Base-by-base conservation (phyloP, 2,113 vertebrate genomes). In the Notothenia coriiceps region DNA sequence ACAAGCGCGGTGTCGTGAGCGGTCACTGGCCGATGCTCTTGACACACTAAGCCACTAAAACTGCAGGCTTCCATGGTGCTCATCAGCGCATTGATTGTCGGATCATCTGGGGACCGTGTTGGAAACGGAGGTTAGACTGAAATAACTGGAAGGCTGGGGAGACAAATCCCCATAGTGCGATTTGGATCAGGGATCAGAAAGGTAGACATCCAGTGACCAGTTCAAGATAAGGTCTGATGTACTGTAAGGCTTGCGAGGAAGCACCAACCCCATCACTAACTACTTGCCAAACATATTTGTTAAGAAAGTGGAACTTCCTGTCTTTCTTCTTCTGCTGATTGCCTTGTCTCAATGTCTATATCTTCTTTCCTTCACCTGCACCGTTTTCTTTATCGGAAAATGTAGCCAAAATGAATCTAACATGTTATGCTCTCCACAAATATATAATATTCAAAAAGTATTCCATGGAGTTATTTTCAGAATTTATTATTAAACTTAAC, bases 1-100 rank as follows among this genome's bases (percentile, higher is more conserved):
- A 70, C 77, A 81, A 83, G 82, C 61, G 25, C 10, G 71, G 49
- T 33, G 78, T 70, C 68, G 33, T 50, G 49, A 25, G 4, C 1
- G 5, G 60, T 71, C 68, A 73, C 76, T 60, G 83, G 56, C 81
- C 50, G 2, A 46, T 63, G 54, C 60, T 80, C 60, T 70, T 35
- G 25, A 22, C 17, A 70, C 59, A 11, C 15, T 78, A 59, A 83
- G 69, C 75, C 68, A 46, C 29, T 74, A 54, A 84, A 84, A 79
- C 52, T 44, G 61, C 17, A 52, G 29, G 71, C 59, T 64, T 87
- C 55, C 82, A 82, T 68, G 63, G 70, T 64, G 77, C 86, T 78
- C 75, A 88, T 90, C 84, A 83, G 65, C 33, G 83, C 86, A 90
- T 88, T 88, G 87, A 92, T 88, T 68, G 77, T 63, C 78, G 77